Base-by-base conservation (phyloP, 92 coral and sea anemone species). In the Scolanthus callimorphus region DNA sequence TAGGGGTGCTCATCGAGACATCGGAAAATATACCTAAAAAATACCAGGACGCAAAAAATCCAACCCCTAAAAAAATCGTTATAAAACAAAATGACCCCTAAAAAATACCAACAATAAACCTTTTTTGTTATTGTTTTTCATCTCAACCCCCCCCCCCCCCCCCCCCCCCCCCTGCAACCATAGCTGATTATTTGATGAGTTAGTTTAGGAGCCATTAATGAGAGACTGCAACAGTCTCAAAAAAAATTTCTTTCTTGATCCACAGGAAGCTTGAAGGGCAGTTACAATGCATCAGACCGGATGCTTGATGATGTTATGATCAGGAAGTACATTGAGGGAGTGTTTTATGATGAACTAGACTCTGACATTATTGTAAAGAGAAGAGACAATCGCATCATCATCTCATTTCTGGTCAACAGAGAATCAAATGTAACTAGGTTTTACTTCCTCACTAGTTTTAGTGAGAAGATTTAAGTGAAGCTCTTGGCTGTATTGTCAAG, bases 301-400 rank as follows among this genome's bases (percentile, higher is more conserved):
- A 31, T 92, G 20, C 74, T 90, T 61, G 99, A 94, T 59, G 99
- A 94, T 41, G 79, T 94, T 20, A 94, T 94, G 96, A 57, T 94
- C 1, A 75, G 99, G 51, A 94, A 94, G 47, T 81, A 84, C 71
- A 73, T 94, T 20, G 96, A 88, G 38, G 99, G 99, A 55, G 99
- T 94, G 29, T 80, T 94, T 73, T 85, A 88, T 67, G 91, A 78
- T 51, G 86, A 80, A 43, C 43, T 94, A 24, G 60, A 55, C 24
- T 94, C 99, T 34, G 96, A 88, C 65, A 72, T 94, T 49, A 82
- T 94, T 21, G 76, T 88, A 78, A 94, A 94, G 51, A 77, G 99
- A 41, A 85, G 76, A 70, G 95, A 80, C 64, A 94, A 94, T 62
- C 86, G 82, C 17, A 94, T 94, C 44, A 74, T 64, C 20, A 62